Evolutionary conservation across 1,140 invertebrate genomes (phyloP).

Genomic region (Macrocentrus cingulum): DNA sequence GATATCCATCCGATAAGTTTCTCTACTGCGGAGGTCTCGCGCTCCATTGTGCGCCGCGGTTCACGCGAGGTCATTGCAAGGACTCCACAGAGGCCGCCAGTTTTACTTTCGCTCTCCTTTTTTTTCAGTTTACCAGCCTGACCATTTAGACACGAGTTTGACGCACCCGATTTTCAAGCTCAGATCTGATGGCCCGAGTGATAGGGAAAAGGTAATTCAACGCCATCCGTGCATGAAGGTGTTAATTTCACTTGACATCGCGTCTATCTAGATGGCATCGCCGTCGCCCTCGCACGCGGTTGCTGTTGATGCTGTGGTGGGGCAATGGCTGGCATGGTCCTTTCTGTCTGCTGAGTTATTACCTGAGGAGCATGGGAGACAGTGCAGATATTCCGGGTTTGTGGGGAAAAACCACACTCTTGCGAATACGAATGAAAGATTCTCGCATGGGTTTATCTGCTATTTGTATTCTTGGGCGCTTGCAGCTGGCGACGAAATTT

Average conservation of each 20-base stretch:
- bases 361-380: not conserved
- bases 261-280: constrained; percentile 24
- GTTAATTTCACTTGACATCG: constrained; percentile 29
- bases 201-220: constrained; percentile 26
- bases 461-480: constrained; percentile 13
- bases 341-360: not conserved
- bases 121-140: too few relatives aligned
- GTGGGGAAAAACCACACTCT: not conserved
- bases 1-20: constrained; percentile 57
- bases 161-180: not conserved
- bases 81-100: constrained; percentile 38
- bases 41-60: constrained; percentile 34
- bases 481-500: constrained; percentile 9
- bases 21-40: constrained; percentile 49
- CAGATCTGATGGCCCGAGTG: not conserved
- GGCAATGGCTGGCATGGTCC: too few relatives aligned
- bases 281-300: constrained; percentile 18
- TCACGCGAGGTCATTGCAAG: constrained; percentile 57
- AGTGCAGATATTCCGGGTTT: constrained; percentile 11
- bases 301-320: too few relatives aligned
- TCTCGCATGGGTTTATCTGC: not conserved
- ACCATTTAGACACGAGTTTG: too few relatives aligned
- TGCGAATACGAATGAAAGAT: constrained; percentile 12
- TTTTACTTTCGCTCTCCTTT: too few relatives aligned
- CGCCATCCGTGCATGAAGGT: constrained; percentile 32